These are phyloP conservation scores for Glandiceps talaboti DNA, from an alignment of 53 echinoderm and acorn worm species.

Conservation along the genomic window DNA sequence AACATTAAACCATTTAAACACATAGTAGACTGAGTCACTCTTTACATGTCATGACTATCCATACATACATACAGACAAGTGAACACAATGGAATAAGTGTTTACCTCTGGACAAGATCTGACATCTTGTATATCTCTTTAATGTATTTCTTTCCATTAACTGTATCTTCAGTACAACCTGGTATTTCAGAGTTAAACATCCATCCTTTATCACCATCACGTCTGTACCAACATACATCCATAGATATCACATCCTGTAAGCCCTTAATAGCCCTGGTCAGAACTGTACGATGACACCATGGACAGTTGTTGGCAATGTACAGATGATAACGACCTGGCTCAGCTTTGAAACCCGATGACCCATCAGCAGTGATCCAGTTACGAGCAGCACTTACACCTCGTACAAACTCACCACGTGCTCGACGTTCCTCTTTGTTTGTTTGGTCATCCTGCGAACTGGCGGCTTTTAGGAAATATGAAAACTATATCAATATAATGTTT, in stretches of 20 bases:
- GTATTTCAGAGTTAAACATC: neutral
- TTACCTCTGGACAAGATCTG: no score
- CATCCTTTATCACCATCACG: neutral
- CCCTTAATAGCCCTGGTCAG: neutral
- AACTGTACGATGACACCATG: neutral
- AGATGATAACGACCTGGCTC: slow-evolving; percentile 10
- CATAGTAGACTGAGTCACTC: no score
- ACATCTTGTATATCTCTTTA: neutral
- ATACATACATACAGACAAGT: no score
- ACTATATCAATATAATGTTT: no score
- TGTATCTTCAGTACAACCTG: neutral
- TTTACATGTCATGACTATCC: no score
- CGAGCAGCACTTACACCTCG: neutral
- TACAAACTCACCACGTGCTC: neutral
- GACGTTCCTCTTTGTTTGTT: neutral
- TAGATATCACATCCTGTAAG: slow-evolving; percentile 1
- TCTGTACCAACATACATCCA: neutral
- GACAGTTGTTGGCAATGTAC: slow-evolving; percentile 2
- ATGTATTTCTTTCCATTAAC: neutral
- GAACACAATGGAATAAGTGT: no score
- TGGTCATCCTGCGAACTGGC: neutral
- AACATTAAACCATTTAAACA: no score
- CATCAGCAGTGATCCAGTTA: slow-evolving; percentile 4
- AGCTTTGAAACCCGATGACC: slow-evolving; percentile 1
- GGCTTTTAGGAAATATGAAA: no score